A percentile compares a stretch with the other conserved stretches of the same genome.
Evolutionary conservation across 2,888 invertebrate genomes (phyloP).

Genomic region (Acronicta alni): DNA sequence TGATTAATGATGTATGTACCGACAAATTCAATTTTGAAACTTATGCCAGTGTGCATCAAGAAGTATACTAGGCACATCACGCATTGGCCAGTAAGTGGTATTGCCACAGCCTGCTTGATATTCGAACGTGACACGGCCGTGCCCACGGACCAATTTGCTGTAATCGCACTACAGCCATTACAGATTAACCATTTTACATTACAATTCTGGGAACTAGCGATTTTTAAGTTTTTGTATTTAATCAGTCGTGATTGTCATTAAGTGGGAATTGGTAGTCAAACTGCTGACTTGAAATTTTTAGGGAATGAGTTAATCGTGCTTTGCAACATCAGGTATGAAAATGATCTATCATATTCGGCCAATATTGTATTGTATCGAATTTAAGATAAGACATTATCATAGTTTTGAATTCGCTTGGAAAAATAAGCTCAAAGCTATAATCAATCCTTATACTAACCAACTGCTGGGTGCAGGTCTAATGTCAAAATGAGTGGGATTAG

Average conservation of each 20-base stretch:
- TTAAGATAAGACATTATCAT: too few relatives aligned
- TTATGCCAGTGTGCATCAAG: slow-evolving; percentile 37
- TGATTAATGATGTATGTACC: too few relatives aligned
- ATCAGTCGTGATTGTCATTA: slow-evolving; percentile 50
- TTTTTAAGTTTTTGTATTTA: slow-evolving; percentile 58
- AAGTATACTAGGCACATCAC: slow-evolving; percentile 72
- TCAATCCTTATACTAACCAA: too few relatives aligned
- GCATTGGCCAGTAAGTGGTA: slow-evolving; percentile 79
- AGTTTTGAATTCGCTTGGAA: too few relatives aligned
- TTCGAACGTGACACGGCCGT: slow-evolving; percentile 83
- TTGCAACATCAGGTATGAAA: not conserved
- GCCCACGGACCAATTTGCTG: slow-evolving; percentile 82
- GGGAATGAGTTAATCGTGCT: slow-evolving; percentile 38
- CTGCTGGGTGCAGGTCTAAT: too few relatives aligned
- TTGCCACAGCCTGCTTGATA: slow-evolving; percentile 83
- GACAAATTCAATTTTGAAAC: slow-evolving; percentile 23
- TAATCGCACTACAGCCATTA: slow-evolving; percentile 83
- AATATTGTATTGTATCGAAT: not conserved
- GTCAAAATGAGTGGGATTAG: too few relatives aligned
- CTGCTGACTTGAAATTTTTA: slow-evolving; percentile 19
- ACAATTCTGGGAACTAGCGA: slow-evolving; percentile 83
- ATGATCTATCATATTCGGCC: slow-evolving; percentile 12
- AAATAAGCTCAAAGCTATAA: too few relatives aligned
- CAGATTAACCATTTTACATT: slow-evolving; percentile 85
- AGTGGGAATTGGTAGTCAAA: slow-evolving; percentile 40